Evolutionary conservation across 2,113 vertebrate species (phyloP).

Genomic region (Serilophus lunatus): DNA sequence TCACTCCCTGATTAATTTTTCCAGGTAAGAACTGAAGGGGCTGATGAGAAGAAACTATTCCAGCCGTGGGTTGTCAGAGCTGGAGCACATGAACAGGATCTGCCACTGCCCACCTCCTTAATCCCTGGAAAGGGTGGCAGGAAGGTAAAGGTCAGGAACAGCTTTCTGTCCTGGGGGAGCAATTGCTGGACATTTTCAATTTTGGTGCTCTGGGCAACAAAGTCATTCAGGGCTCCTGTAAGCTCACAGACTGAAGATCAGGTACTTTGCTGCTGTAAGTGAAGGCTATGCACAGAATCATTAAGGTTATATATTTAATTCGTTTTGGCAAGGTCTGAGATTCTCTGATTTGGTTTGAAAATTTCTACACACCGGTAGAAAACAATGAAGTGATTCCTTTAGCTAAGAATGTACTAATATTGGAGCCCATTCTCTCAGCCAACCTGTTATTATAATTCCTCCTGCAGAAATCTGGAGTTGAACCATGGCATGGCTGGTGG

Average conservation of each 20-base stretch:
- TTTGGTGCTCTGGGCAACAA: rapidly evolving
- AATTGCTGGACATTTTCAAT: neutral
- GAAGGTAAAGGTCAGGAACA: neutral
- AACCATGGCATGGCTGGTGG: neutral
- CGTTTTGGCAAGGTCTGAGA: neutral
- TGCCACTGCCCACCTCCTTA: rapidly evolving
- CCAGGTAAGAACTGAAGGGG: neutral
- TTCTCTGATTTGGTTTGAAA: neutral
- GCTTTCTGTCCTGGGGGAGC: neutral
- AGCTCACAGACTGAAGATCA: neutral
- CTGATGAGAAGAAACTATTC: neutral
- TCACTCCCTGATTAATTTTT: neutral
- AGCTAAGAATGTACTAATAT: neutral
- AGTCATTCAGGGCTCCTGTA: neutral
- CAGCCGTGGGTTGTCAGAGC: neutral
- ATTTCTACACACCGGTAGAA: rapidly evolving
- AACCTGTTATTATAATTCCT: neutral
- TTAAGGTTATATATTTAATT: neutral
- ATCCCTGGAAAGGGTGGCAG: neutral
- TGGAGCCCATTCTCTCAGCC: neutral
- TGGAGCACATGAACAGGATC: neutral
- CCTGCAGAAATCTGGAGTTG: neutral
- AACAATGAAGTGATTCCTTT: neutral
- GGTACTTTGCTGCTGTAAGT: neutral
- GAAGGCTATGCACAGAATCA: neutral